Evolutionary conservation across 2,797 vertebrate genomes (phyloP), one percentile per base, ranked within the genome.

Genomic region (Hemibagrus guttatus): DNA sequence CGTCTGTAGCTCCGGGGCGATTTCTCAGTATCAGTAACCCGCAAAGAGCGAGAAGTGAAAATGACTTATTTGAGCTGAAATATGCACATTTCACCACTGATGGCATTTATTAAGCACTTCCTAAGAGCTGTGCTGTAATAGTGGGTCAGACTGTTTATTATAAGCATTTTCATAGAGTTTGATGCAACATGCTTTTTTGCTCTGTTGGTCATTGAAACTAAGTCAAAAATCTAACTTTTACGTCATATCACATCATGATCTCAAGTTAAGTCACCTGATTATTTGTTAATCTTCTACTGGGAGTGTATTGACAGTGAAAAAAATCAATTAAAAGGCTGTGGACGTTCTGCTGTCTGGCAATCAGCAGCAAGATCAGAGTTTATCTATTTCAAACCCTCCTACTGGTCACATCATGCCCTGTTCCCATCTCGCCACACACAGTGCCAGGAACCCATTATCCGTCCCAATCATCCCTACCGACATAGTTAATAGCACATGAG

Each of bases 21-120:
- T 39, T 84, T 87, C 81, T 87, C 54, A 52, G 64, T 52, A 84
- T 80, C 82, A 85, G 87, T 72, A 87, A 84, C 83, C 84, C 58
- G 49, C 26, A 83, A 26, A 3, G 80, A n/a, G 71, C 42, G 52
- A 46, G 61, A 21, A 79, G 28, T 11, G 9, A 31, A 49, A 84
- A 87, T 87, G 39, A 83, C 61, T 83, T 78, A 16, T 59, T 68
- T 87, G 3, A 19, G 54, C 72, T 86, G 6, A 74, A 85, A 82
- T 26, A 61, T 85, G 52, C 64, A 68, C 56, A 64, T 63, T 75
- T 66, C 52, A 52, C 64, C 14, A 52, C 64, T 68, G 61, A 68
- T 49, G 35, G 35, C 81, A 71, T 85, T 83, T 63, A 76, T 79
- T 88, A 81, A 23, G 12, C 54, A 74, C 76, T 35, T 64, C 58